Base-by-base conservation (phyloP, 2,888 invertebrate genomes). In the Pseudeuparius sepicola region DNA sequence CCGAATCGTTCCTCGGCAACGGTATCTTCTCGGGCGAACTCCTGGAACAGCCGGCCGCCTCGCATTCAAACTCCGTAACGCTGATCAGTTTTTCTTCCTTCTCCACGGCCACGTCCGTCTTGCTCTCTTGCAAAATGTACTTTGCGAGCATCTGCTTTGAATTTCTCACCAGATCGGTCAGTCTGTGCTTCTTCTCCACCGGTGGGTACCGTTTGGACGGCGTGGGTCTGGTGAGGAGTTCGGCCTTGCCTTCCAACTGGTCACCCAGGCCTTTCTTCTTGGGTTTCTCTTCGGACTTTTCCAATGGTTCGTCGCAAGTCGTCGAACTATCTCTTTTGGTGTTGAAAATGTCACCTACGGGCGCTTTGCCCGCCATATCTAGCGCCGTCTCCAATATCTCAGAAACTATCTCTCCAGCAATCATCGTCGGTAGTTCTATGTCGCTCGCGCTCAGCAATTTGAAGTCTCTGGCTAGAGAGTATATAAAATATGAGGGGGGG, bases 161-260 rank as follows among this genome's bases (percentile, higher is more conserved):
- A 45, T 60, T 60, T 48, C 55, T 59, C 7, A 61, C 57, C 16
- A 62, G 42, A 44, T 61, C 60, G 3, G 61, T 61, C 5, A 61
- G 48, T 7, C 61, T 50, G 6, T 52, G 56, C 59, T 67, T 59
- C 61, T 71, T 52, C 15, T 64, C 64, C 24, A 70, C 59, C 12
- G 59, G 54, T 9, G 47, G 48, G 27, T 51, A 48, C 29, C 41
- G 45, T 1, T 36, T 15, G 4, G 41, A 28, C 4, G 43, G 33
- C 7, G 45, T 25, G 11, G 44, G 32, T 33, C 46, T 46, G 7
- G 38, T 32, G 3, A 42, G 12, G 14, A 43, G 39, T 26, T 48
- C 40, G 26, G 39, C 37, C 9, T 44, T 40, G 12, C 40, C 37
- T 11, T 43, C 42, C 32, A 47, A 31, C 28, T 55, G 55, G 35